Conservation (phyloP, 2,797 vertebrate genomes). For the Acipenser oxyrinchus region DNA sequence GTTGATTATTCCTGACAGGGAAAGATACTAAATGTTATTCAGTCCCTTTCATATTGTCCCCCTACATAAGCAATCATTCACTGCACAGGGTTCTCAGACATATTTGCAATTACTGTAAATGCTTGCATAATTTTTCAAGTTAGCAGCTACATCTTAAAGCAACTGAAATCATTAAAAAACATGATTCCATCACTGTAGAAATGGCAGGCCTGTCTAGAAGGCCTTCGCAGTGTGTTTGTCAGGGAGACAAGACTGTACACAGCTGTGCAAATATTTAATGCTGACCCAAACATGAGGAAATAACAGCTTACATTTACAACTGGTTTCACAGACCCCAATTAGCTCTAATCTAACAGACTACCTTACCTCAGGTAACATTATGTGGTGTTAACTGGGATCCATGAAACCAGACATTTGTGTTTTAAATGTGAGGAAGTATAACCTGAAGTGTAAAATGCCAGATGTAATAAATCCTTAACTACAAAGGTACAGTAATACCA, state of each 20-base stretch:
- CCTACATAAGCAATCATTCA: not conserved
- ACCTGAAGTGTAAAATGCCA: too few species aligned
- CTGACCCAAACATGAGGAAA: not conserved
- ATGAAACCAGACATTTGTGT: too few species aligned
- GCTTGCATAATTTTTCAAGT: not conserved
- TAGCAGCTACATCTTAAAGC: not conserved
- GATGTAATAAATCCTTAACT: too few species aligned
- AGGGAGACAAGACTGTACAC: not conserved
- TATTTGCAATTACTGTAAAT: constrained; percentile 2
- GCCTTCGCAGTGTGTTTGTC: not conserved
- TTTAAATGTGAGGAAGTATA: too few species aligned
- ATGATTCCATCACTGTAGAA: not conserved
- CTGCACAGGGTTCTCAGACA: not conserved
- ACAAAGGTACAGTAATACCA: too few species aligned
- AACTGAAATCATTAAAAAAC: not conserved
- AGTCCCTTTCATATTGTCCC: not conserved
- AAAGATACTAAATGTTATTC: not conserved
- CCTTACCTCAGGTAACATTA: too few species aligned
- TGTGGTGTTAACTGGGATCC: too few species aligned
- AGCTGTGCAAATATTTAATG: constrained; percentile 1
- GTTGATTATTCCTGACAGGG: not conserved
- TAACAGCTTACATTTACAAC: not conserved
- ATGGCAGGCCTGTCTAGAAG: not conserved
- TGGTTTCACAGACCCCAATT: too few species aligned
- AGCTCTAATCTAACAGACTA: too few species aligned